Conservation (phyloP, 2,797 vertebrate species). For the Cynodonichthys magdalenae region DNA sequence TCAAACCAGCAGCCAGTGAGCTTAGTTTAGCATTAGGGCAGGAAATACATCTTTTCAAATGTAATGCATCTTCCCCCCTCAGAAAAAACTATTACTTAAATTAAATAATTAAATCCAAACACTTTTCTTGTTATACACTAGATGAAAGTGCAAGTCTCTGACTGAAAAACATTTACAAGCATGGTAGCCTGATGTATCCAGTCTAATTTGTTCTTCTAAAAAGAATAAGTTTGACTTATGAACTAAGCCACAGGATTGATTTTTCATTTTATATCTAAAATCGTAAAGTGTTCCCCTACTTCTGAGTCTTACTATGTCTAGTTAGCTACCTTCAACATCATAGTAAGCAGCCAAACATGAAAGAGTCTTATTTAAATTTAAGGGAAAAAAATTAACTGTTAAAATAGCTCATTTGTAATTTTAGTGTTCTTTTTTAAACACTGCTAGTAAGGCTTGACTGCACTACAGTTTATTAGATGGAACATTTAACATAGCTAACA, state of each 20-base stretch:
- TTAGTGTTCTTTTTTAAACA: background rate
- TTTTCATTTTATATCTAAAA: background rate
- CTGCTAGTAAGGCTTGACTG: too few species aligned
- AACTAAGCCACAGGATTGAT: too few species aligned
- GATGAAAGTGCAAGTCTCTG: background rate
- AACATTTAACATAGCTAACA: background rate
- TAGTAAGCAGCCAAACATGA: background rate
- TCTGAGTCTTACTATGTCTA: background rate
- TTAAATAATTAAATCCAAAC: background rate
- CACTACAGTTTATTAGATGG: too few species aligned
- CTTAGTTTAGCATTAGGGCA: background rate
- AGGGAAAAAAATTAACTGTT: too few species aligned
- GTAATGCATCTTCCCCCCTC: background rate
- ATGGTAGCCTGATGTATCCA: too few species aligned
- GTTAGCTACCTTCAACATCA: background rate
- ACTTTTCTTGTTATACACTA: background rate
- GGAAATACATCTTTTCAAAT: background rate
- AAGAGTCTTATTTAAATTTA: background rate
- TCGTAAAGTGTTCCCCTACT: background rate
- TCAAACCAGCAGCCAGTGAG: background rate
- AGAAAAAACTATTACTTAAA: background rate
- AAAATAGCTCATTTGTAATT: too few species aligned
- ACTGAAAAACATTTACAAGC: too few species aligned
- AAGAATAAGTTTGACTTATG: background rate
- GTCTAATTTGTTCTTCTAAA: too few species aligned